Conservation (phyloP, 2,113 vertebrate species). For the Seriola rivoliana region DNA sequence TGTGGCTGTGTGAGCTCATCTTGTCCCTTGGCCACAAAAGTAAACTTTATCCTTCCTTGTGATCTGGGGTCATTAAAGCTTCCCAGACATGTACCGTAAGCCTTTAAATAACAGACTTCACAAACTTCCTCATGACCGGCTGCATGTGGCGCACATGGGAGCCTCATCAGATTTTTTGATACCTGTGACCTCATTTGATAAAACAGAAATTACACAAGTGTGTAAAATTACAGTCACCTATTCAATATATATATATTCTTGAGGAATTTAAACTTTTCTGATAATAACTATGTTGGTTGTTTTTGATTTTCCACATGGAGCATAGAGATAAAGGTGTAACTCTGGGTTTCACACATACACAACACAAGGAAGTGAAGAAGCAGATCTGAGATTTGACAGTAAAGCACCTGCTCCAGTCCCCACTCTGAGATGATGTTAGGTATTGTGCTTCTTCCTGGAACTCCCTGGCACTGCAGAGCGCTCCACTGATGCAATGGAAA, state of each 20-base stretch:
- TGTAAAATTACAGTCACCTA: background rate
- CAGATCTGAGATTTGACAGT: slow-evolving; percentile 38
- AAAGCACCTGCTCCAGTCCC: slow-evolving; percentile 51
- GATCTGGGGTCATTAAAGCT: slow-evolving; percentile 52
- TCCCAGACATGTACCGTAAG: slow-evolving; percentile 46
- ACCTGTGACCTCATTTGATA: slow-evolving; percentile 17
- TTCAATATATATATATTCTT: too few species aligned
- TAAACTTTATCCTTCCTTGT: slow-evolving; percentile 56
- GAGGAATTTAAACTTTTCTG: background rate
- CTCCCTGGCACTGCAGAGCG: slow-evolving; percentile 25
- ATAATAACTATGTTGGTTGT: background rate
- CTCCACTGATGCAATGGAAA: slow-evolving; percentile 70
- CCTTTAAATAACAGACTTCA: slow-evolving; percentile 32
- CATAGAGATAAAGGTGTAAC: background rate
- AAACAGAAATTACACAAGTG: background rate
- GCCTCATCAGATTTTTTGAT: slow-evolving; percentile 20
- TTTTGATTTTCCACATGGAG: background rate
- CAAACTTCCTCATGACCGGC: slow-evolving; percentile 53
- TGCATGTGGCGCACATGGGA: slow-evolving; percentile 3
- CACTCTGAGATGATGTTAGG: slow-evolving; percentile 18
- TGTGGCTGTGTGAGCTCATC: slow-evolving; percentile 50
- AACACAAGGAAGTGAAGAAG: slow-evolving; percentile 46
- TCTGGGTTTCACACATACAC: background rate
- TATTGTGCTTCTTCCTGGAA: slow-evolving; percentile 60
- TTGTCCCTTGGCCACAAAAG: slow-evolving; percentile 14